Base-by-base conservation (phyloP, 2,888 invertebrate genomes). In the Tridacna crocea region DNA sequence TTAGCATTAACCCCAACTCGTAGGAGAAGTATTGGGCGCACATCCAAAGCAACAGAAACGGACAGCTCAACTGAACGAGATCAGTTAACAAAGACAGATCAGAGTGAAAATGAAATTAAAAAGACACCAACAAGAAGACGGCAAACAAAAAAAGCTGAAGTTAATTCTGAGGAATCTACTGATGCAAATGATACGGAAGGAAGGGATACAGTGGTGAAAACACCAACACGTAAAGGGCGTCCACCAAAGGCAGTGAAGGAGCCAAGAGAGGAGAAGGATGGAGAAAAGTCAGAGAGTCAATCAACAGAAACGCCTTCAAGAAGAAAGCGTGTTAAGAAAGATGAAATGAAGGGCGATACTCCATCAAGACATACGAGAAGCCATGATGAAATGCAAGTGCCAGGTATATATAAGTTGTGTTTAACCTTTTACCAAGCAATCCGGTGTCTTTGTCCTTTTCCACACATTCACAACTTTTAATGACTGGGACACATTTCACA, bases 201-300 rank as follows among this genome's bases (percentile, higher is more conserved):
- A 13, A 61, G 47, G 24, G 63, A 74, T n/a, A 47, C 72, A 26
- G 63, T 27, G 17, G 74, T 60, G 0, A 60, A 68, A 65, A 85
- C 85, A 24, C 83, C 85, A 48, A 76, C 85, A 15, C 47, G 85
- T 61, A 81, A 75, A 77, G 82, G 76, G 12, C 75, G 74, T 24
- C 26, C 66, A 17, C 80, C 80, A 70, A 81, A 78, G 48, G 55
- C 72, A 24, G 66, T 58, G 47, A n/a, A 60, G 17, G 75, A 72
- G 65, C 15, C 51, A 19, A 72, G 66, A 27, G 73, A 79, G 24
- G 76, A 51, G 48, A 17, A 19, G 15, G 46, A 48, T 19, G 26
- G 10, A 2, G 24, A 8, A 22, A 48, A 63, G 26, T 19, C 17
- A 19, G 75, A 75, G n/a, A 63, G 55, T 66, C 22, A 26, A 46